These are phyloP conservation scores for Ochropleura leucogaster DNA, from an alignment of 2,888 invertebrate species.

Conservation along the genomic window DNA sequence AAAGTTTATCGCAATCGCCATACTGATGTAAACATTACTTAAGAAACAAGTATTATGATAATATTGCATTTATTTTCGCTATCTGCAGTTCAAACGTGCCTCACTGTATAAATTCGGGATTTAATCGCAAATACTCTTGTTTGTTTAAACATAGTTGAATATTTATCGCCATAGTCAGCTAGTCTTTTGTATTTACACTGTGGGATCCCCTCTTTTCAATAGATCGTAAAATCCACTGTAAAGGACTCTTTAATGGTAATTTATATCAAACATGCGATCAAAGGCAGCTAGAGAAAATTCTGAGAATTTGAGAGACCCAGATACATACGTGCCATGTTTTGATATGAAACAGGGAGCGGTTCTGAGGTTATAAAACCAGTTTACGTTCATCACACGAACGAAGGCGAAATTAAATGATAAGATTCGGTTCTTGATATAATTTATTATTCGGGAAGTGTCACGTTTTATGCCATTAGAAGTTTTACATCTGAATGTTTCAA, in stretches of 20 bases:
- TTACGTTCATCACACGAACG: conserved; percentile 43
- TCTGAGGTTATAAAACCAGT: conserved; percentile 45
- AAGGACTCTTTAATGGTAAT: conserved; percentile 17
- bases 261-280: conserved; percentile 34
- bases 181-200: conserved; percentile 8
- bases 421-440: conserved; percentile 42
- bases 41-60: conserved; percentile 29
- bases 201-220: neutral
- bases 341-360: conserved; percentile 20
- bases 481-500: conserved; percentile 58
- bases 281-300: conserved; percentile 28
- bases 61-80: conserved; percentile 24
- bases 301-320: conserved; percentile 22
- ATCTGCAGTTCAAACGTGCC: conserved; percentile 31
- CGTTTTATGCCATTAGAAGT: conserved; percentile 50
- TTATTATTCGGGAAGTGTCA: conserved; percentile 47
- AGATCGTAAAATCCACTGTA: conserved; percentile 3
- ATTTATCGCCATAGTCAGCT: conserved; percentile 5
- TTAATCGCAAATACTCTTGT: conserved; percentile 18
- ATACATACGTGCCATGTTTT: conserved; percentile 20
- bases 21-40: conserved; percentile 30
- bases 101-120: conserved; percentile 28
- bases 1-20: conserved; percentile 34
- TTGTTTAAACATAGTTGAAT: conserved; percentile 9
- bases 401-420: conserved; percentile 49